Conservation (phyloP, 2,888 invertebrate species). For the Hoplodrina blanda region DNA sequence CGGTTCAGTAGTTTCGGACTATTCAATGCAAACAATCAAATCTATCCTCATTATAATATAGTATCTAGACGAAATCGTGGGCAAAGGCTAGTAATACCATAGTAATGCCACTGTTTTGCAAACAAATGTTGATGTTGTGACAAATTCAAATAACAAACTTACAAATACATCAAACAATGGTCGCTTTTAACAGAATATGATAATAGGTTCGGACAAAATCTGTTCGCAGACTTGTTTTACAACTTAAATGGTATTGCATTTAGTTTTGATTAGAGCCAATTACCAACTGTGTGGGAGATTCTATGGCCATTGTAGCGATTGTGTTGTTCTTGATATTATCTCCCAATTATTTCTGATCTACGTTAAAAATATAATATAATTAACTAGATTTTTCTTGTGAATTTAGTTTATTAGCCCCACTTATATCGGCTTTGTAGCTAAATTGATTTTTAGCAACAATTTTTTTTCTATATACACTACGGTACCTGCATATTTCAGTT, state of each 20-base stretch:
- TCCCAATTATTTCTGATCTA: not conserved
- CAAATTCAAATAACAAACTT: conserved; percentile 1
- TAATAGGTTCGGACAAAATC: conserved; percentile 11
- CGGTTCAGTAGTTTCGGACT: too few species aligned
- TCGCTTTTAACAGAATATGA: not conserved
- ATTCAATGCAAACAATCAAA: too few species aligned
- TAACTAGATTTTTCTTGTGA: too few species aligned
- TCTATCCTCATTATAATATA: too few species aligned
- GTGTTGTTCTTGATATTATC: conserved; percentile 23
- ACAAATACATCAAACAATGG: conserved; percentile 1
- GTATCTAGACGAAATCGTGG: too few species aligned
- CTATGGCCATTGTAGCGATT: conserved; percentile 38
- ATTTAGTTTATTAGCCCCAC: too few species aligned
- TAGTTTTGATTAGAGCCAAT: conserved; percentile 61
- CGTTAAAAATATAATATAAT: not conserved
- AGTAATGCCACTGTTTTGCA: not conserved
- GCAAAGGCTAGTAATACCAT: too few species aligned
- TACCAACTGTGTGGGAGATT: conserved; percentile 57
- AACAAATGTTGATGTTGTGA: not conserved
- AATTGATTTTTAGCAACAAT: too few species aligned
- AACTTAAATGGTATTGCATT: conserved; percentile 37
- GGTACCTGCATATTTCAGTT: too few species aligned
- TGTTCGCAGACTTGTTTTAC: conserved; percentile 26
- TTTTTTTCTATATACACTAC: too few species aligned
- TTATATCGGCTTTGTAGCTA: too few species aligned